These are phyloP conservation scores for Choreutis nemorana DNA, from an alignment of 2,888 invertebrate genomes.

Conservation along the genomic window DNA sequence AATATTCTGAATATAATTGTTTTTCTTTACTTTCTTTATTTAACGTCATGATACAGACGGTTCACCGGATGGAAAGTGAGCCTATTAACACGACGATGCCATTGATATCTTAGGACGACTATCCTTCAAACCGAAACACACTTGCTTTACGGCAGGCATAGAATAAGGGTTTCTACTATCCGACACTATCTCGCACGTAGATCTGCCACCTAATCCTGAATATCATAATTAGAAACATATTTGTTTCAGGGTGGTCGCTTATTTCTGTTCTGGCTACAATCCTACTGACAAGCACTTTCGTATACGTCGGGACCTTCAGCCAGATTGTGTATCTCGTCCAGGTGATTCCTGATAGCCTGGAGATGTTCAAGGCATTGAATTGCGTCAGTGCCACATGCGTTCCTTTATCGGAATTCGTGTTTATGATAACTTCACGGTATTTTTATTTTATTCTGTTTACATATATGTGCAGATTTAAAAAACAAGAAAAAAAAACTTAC, in stretches of 20 bases:
- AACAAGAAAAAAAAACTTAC: not conserved
- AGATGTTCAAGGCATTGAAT: slow-evolving; percentile 30
- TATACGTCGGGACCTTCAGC: slow-evolving; percentile 31
- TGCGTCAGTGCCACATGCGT: slow-evolving; percentile 30
- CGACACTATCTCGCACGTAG: too few relatives aligned
- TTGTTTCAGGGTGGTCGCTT: slow-evolving; percentile 10
- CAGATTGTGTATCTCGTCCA: slow-evolving; percentile 25
- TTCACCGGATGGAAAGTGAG: too few relatives aligned
- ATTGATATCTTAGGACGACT: too few relatives aligned
- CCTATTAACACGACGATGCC: too few relatives aligned
- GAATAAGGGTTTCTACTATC: too few relatives aligned
- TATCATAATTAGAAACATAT: too few relatives aligned
- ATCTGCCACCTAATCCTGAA: too few relatives aligned
- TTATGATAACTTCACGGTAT: slow-evolving; percentile 35
- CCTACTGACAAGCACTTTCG: slow-evolving; percentile 21
- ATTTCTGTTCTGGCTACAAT: slow-evolving; percentile 17
- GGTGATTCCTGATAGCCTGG: slow-evolving; percentile 29
- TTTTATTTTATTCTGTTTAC: slow-evolving; percentile 1
- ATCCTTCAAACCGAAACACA: too few relatives aligned
- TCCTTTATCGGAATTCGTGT: slow-evolving; percentile 33
- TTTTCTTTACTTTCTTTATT: too few relatives aligned
- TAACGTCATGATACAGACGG: too few relatives aligned
- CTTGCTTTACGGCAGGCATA: too few relatives aligned
- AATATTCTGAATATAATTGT: too few relatives aligned
- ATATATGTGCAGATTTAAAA: not conserved